Evolutionary conservation across 2,888 invertebrate species (phyloP).

Genomic region (Rhagium mordax): DNA sequence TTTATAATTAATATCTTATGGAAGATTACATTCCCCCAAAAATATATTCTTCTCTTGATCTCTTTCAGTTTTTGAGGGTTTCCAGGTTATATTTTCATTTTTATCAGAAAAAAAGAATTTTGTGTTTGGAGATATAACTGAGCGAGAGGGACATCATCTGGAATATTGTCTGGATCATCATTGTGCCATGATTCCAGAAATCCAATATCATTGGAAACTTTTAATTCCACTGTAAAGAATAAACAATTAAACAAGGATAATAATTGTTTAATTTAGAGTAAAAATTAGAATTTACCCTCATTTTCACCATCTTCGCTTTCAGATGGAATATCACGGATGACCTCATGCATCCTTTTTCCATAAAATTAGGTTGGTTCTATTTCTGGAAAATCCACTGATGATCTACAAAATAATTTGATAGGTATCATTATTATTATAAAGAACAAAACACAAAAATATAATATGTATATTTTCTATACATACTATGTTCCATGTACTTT

Average conservation of each 20-base stretch:
- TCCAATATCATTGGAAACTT: conserved; percentile 11
- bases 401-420: conserved; percentile 16
- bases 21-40: conserved; percentile 17
- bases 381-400: conserved; percentile 29
- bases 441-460: neutral
- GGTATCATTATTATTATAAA: neutral
- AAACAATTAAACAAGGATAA: conserved; percentile 7
- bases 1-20: conserved; percentile 12
- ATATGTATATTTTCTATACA: neutral
- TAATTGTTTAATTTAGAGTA: too few species aligned
- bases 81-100: too few species aligned
- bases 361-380: conserved; percentile 25
- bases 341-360: conserved; percentile 5
- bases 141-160: too few species aligned
- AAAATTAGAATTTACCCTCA: too few species aligned
- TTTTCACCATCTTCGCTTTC: conserved; percentile 28
- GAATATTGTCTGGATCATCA: too few species aligned
- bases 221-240: conserved; percentile 30
- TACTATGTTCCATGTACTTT: too few species aligned
- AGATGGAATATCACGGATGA: conserved; percentile 27
- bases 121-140: conserved; percentile 28
- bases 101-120: too few species aligned
- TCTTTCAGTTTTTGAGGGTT: conserved; percentile 21
- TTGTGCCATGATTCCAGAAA: too few species aligned
- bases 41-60: conserved; percentile 21